Percentiles rank a stretch among this genome's conserved stretches.
These are phyloP conservation scores for Lithodes maja DNA, from an alignment of 2,888 invertebrate genomes.

Conservation along the genomic window DNA sequence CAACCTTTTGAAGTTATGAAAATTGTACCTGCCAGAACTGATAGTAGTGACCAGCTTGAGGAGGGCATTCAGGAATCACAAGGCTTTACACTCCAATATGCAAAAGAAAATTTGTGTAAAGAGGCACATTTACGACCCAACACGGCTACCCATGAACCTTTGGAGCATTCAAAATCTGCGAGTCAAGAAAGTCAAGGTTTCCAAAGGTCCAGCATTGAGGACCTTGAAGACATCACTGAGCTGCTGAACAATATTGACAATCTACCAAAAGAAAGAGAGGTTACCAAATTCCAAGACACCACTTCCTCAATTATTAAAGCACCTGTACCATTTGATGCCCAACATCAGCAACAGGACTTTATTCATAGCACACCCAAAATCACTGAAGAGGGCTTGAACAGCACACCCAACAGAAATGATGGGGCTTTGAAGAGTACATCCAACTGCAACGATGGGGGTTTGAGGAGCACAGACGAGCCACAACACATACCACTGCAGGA, in stretches of 20 bases:
- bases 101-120: neutral
- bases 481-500: no score
- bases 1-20: slow-evolving; percentile 39
- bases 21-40: neutral
- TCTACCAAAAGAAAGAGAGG: no score
- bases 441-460: no score
- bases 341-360: no score
- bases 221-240: neutral
- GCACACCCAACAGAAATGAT: neutral
- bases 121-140: neutral
- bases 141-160: neutral
- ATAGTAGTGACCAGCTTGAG: neutral
- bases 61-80: slow-evolving; percentile 7
- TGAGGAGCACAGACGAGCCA: no score
- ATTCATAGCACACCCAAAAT: no score
- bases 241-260: neutral
- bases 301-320: no score
- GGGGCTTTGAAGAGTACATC: no score
- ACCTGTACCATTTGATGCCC: no score
- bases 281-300: no score
- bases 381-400: neutral
- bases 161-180: neutral
- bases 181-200: neutral
- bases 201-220: neutral
- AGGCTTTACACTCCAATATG: slow-evolving; percentile 3